Evolutionary conservation across 2,113 vertebrate genomes (phyloP).

Genomic region (Saccopteryx bilineata): DNA sequence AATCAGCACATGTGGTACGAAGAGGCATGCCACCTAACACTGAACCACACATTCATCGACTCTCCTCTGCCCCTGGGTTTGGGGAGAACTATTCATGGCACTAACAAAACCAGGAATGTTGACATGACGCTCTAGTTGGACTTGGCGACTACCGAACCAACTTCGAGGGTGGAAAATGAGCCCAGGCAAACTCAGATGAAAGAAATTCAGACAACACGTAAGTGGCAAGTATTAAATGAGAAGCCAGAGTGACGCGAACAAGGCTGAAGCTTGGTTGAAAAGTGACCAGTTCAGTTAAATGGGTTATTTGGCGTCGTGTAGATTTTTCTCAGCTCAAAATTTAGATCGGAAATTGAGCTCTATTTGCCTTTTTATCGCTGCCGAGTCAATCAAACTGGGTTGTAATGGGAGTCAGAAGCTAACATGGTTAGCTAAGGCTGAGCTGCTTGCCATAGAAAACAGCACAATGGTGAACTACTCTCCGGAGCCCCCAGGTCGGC

Average conservation of each 20-base stretch:
- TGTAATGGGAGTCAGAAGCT: not conserved
- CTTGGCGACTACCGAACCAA: not conserved
- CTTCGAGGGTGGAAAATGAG: constrained; percentile 1
- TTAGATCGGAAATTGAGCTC: constrained; percentile 28
- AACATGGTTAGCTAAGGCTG: not conserved
- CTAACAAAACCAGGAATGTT: not conserved
- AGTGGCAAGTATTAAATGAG: not conserved
- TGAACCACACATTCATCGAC: not conserved
- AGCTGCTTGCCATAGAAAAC: not conserved
- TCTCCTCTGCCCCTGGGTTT: not conserved
- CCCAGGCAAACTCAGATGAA: not conserved
- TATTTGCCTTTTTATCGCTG: constrained; percentile 7
- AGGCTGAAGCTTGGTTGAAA: constrained; percentile 41
- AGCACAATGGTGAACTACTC: not conserved
- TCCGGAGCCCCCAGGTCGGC: not conserved
- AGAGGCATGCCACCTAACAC: not conserved
- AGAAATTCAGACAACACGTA: constrained; percentile 32
- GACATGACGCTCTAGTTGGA: not conserved
- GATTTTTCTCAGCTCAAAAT: constrained; percentile 40
- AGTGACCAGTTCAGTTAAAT: constrained; percentile 68
- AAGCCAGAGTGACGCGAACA: constrained; percentile 37
- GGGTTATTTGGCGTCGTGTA: constrained; percentile 54
- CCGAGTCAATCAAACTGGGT: not conserved
- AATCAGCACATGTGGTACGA: not conserved
- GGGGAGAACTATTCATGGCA: not conserved